Evolutionary conservation across 2,888 invertebrate genomes (phyloP).

Genomic region (Clunio marinus): DNA sequence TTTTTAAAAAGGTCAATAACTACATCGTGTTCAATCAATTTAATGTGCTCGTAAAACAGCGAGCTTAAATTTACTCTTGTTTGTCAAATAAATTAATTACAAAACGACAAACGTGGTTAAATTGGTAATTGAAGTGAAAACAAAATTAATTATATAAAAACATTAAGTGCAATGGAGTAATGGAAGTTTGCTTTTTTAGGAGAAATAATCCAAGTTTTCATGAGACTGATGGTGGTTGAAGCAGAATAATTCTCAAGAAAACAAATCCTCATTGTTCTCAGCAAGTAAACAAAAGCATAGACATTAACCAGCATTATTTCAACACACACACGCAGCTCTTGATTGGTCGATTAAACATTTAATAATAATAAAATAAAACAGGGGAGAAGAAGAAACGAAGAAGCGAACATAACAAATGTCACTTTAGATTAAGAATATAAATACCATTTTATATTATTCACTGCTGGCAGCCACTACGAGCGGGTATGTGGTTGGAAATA

Average conservation of each 20-base stretch:
- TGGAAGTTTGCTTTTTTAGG: too few relatives aligned
- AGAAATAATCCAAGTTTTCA: too few relatives aligned
- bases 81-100: constrained; percentile 7
- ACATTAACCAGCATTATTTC: too few relatives aligned
- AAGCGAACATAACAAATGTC: constrained; percentile 30
- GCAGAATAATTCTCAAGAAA: too few relatives aligned
- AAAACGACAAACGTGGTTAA: neutral
- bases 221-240: too few relatives aligned
- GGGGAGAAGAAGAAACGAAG: neutral
- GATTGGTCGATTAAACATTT: constrained; percentile 39
- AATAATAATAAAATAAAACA: constrained; percentile 31
- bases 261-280: too few relatives aligned
- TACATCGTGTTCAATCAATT: constrained; percentile 9
- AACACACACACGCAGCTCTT: constrained; percentile 26
- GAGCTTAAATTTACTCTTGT: constrained; percentile 1
- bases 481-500: neutral
- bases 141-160: too few relatives aligned
- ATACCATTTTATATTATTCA: constrained; percentile 26
- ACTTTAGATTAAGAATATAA: constrained; percentile 39
- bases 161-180: too few relatives aligned
- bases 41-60: constrained; percentile 14
- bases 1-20: too few relatives aligned
- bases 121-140: neutral
- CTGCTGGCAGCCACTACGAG: constrained; percentile 4
- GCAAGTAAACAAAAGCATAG: too few relatives aligned